Base-by-base conservation (phyloP, 2,797 vertebrate genomes). In the Anguilla marmorata region DNA sequence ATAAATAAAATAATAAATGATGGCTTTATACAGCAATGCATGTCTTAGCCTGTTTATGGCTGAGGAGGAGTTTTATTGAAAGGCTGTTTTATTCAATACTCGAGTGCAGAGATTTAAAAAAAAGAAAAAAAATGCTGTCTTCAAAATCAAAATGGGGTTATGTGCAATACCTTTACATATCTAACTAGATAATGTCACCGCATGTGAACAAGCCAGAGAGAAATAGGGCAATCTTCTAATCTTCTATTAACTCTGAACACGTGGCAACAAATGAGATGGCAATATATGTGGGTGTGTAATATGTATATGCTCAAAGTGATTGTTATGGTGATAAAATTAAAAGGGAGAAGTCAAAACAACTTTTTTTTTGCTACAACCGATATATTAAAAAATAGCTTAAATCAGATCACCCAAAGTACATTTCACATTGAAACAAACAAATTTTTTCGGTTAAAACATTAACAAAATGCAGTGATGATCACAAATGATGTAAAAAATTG, bases 381-480 rank as follows among this genome's bases (percentile, higher is more conserved):
- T 66, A 83, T 63, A 84, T 80, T 30, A 87, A 87, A 86, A 63
- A 84, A 69, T 84, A 24, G 56, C 79, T 82, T 82, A 82, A 82
- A 82, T 82, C 79, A 82, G 41, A 45, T 50, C 41, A 82, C 79
- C 45, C 41, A 82, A 16, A 48, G 54, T 63, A 79, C 76, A 63
- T 60, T 87, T 87, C 7, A 87, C 86, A 87, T 48, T n/a, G 41
- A 82, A 82, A 76, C 76, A 60, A 76, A 82, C 54, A 85, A 45
- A 63, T 56, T 52, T 54, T 80, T 41, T 76, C 79, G 45, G 89
- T 89, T 85, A 74, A 69, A 86, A 90, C n/a, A 41, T 79, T 16
- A 82, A 82, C 79, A 82, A 82, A 45, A 50, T 82, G 21, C 41
- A 82, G 79, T 82, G 79, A 24, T 45, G 24, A 82, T 82, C 79